Evolutionary conservation across 2,888 invertebrate genomes (phyloP).

Genomic region (Osedax frankpressi): DNA sequence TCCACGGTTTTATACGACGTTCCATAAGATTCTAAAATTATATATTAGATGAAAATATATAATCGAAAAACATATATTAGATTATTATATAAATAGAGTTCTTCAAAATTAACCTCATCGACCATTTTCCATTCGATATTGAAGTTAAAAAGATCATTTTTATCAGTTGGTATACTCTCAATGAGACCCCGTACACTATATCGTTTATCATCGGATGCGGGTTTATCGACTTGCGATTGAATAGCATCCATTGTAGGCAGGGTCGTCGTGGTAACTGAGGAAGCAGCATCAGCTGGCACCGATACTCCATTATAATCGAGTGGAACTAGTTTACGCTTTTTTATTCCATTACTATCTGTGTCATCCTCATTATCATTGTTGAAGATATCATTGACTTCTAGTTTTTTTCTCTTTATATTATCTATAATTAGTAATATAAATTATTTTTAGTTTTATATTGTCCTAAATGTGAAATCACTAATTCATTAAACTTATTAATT

Average conservation of each 20-base stretch:
- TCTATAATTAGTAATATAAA: no score
- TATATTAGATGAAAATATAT: background rate
- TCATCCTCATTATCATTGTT: constrained; percentile 63
- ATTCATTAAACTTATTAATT: no score
- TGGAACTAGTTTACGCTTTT: constrained; percentile 59
- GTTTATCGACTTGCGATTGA: background rate
- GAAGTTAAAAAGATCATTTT: constrained; percentile 86
- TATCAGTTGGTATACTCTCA: constrained; percentile 93
- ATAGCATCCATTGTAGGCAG: constrained; percentile 26
- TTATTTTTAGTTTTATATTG: no score
- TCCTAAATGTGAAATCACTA: no score
- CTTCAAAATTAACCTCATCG: constrained; percentile 55
- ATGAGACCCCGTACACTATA: constrained; percentile 91
- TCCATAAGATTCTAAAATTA: constrained; percentile 27
- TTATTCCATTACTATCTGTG: constrained; percentile 47
- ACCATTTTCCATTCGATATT: constrained; percentile 78
- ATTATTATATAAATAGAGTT: no score
- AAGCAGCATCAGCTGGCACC: background rate
- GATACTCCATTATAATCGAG: constrained; percentile 29
- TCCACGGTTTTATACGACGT: constrained; percentile 78
- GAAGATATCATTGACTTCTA: constrained; percentile 70
- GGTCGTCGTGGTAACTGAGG: background rate
- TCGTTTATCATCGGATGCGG: constrained; percentile 71
- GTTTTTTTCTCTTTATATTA: constrained; percentile 54
- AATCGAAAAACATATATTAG: background rate